These are phyloP conservation scores for Brienomyrus longianalis DNA, from an alignment of 2,113 vertebrate species.

Conservation along the genomic window DNA sequence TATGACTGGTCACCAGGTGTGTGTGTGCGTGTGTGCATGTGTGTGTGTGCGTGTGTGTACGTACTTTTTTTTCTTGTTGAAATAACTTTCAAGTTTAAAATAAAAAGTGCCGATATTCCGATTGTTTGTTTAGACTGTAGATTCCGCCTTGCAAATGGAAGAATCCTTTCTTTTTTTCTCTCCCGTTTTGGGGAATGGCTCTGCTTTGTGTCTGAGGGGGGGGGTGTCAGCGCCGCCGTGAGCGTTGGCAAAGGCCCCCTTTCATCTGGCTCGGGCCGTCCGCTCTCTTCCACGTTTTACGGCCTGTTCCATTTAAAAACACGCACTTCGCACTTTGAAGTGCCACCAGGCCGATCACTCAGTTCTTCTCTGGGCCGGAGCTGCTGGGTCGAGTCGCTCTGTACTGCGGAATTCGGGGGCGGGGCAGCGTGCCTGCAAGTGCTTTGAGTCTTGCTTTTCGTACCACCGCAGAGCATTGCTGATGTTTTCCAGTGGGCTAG, in stretches of 20 bases:
- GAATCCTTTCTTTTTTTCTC: neutral
- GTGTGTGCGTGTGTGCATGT: neutral
- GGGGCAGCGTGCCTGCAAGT: neutral
- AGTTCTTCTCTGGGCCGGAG: neutral
- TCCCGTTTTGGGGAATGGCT: neutral
- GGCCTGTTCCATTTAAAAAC: constrained; percentile 4
- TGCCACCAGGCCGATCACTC: neutral
- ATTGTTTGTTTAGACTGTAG: neutral
- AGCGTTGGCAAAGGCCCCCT: neutral
- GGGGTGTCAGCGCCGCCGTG: neutral
- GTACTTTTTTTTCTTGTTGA: neutral
- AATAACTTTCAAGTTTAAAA: neutral
- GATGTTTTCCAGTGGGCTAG: neutral
- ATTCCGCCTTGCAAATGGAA: neutral
- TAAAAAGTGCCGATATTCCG: neutral
- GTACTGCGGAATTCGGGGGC: neutral
- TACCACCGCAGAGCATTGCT: neutral
- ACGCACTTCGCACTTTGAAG: constrained; percentile 19
- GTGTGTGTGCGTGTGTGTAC: neutral
- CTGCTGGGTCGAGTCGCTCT: neutral
- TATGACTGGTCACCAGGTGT: constrained; percentile 5
- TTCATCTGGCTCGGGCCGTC: constrained; percentile 1
- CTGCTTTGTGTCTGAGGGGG: neutral
- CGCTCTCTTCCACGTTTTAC: neutral
- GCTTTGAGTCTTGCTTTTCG: neutral